Evolutionary conservation across 1,140 invertebrate species (phyloP), one percentile per base, ranked within the genome.

Genomic region (Cydia fagiglandana): DNA sequence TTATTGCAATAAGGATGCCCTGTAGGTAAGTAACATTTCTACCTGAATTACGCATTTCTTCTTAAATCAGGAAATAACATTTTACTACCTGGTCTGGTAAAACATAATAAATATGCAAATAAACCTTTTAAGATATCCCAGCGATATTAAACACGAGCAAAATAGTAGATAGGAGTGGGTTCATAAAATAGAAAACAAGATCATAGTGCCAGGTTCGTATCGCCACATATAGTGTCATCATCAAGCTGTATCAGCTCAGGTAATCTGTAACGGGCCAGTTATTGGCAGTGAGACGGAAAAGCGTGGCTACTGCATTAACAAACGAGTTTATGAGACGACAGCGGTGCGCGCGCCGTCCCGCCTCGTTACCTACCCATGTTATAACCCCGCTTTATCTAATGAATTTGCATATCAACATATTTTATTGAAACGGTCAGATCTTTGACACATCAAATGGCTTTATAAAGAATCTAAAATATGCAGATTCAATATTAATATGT

Each of bases 401-500:
- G 50, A 70, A 89, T 89, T 88, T 86, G 79, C 86, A 89, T 90
- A 86, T 82, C 78, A 84, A 81, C 77, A 86, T 85, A 88, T 80
- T 88, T 87, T 85, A 86, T 79, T 80, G 79, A 56, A 76, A 81
- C 64, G 77, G 76, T 80, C 78, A 78, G 79, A 77, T 76, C 82
- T 85, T 86, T 86, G 84, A 88, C 84, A 83, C 81, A 78, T 80
- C 77, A 80, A 81, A 89, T 86, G 78, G 81, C 86, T 87, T 85
- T 85, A 89, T 89, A 85, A 78, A 78, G 85, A 79, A 85, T 84
- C 77, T 76, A 79, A 81, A 79, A 76, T 76, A 77, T 77, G 79
- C 79, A 80, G 82, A 80, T 41, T 38, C n/a, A 15, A 70, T 70
- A 70, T 70, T 70, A 70, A 70, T 70, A 45, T 70, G 66, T 41